Conservation (phyloP, 2,888 invertebrate species). For the Plagodis dolabraria region DNA sequence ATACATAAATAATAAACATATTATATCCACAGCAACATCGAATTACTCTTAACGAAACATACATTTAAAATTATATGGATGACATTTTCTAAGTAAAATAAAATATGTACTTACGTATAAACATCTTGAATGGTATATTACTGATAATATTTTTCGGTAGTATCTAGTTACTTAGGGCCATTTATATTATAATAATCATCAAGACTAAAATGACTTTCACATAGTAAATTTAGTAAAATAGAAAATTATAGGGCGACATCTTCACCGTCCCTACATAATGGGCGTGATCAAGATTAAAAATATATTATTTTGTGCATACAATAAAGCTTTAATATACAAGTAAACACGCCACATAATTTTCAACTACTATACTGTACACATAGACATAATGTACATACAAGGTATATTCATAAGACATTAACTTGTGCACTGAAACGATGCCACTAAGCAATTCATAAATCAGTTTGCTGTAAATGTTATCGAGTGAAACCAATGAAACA, state of each 20-base stretch:
- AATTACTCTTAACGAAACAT: conserved; percentile 37
- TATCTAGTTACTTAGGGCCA: neutral
- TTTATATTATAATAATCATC: neutral
- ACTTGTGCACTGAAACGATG: conserved; percentile 24
- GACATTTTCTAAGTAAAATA: conserved; percentile 5
- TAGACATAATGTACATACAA: conserved; percentile 32
- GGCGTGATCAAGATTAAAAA: conserved; percentile 45
- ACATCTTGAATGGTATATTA: neutral
- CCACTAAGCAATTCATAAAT: conserved; percentile 18
- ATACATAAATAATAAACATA: conserved; percentile 65
- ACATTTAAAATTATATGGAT: conserved; percentile 12
- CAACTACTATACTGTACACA: conserved; percentile 63
- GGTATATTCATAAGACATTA: conserved; percentile 45
- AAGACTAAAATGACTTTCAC: neutral
- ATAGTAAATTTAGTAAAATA: conserved; percentile 17
- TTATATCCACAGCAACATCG: conserved; percentile 50
- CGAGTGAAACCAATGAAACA: too few relatives aligned
- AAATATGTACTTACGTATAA: too few relatives aligned
- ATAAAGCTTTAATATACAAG: conserved; percentile 64
- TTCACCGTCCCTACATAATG: conserved; percentile 17
- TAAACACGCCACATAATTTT: conserved; percentile 68
- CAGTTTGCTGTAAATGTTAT: neutral
- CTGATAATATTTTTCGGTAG: neutral
- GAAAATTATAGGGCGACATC: conserved; percentile 16
- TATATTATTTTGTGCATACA: conserved; percentile 60